phyloP scores from a whole-genome alignment of 53 echinoderm and acorn worm genomes.

The Crossaster papposus region DNA sequence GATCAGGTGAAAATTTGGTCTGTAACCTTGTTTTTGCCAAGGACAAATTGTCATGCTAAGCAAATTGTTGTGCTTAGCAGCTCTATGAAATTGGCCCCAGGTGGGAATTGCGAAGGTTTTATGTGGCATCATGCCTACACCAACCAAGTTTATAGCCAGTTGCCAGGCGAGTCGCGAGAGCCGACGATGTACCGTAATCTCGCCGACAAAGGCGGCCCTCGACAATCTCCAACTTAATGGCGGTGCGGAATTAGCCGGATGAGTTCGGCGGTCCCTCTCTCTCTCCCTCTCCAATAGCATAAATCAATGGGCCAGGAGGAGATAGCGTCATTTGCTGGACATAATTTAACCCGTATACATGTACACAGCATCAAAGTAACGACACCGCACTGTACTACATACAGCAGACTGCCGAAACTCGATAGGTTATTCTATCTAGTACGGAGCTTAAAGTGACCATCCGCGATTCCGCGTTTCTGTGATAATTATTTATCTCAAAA shows the following conservation, averaged over 20 bases:
- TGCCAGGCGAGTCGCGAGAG: constrained; percentile 31
- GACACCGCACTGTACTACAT: neutral
- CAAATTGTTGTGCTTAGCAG: no score
- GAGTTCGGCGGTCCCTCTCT: constrained; percentile 22
- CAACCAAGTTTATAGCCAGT: neutral
- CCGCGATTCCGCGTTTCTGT: no score
- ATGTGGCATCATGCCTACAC: neutral
- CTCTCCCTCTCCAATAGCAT: neutral
- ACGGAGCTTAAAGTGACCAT: no score
- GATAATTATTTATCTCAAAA: no score
- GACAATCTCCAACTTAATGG: constrained; percentile 16
- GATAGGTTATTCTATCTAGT: no score
- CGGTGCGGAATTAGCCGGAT: constrained; percentile 29
- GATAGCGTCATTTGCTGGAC: constrained; percentile 8
- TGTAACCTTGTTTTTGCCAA: no score
- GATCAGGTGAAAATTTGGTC: no score
- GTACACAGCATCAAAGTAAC: neutral
- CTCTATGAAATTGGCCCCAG: no score
- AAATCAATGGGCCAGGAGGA: constrained; percentile 32
- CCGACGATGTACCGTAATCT: constrained; percentile 26
- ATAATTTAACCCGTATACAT: constrained; percentile 31
- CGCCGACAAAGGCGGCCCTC: constrained; percentile 30
- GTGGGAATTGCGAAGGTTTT: constrained; percentile 2
- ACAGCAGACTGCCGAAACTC: no score
- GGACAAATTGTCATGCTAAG: no score